Conservation (phyloP, 2,113 vertebrate genomes). For the Dermatemys mawii region DNA sequence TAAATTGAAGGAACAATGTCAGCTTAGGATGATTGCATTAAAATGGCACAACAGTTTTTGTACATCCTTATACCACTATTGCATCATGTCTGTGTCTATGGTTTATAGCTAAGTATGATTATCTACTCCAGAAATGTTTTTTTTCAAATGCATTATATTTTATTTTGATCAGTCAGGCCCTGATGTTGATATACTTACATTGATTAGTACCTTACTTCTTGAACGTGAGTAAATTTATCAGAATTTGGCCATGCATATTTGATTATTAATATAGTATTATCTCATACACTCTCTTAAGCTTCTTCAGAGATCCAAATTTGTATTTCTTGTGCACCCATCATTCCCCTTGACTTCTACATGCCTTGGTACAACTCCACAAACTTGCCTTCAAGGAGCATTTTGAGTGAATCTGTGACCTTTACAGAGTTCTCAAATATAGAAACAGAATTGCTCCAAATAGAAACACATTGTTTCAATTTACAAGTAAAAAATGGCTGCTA, state of each 20-base stretch:
- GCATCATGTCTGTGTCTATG: not conserved
- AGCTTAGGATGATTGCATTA: not conserved
- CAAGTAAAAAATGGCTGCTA: not conserved
- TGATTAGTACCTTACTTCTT: not conserved
- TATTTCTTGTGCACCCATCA: not conserved
- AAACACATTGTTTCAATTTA: slow-evolving; percentile 12
- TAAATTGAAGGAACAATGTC: slow-evolving; percentile 36
- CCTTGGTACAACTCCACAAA: not conserved
- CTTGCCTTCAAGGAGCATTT: not conserved
- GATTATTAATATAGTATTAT: not conserved
- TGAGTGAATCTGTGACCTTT: not conserved
- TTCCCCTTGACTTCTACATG: not conserved
- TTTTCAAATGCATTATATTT: not conserved
- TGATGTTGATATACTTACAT: not conserved
- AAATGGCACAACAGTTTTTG: slow-evolving; percentile 14
- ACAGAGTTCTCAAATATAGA: not conserved
- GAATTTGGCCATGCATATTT: not conserved
- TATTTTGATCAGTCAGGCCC: not conserved
- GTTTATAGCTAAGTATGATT: not conserved
- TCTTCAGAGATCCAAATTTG: not conserved
- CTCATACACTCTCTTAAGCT: not conserved
- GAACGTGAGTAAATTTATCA: not conserved
- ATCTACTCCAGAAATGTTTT: not conserved
- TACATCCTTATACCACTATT: not conserved
- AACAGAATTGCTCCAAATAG: not conserved